Evolutionary conservation across 2,888 invertebrate genomes (phyloP).

Genomic region (Neria commutata): DNA sequence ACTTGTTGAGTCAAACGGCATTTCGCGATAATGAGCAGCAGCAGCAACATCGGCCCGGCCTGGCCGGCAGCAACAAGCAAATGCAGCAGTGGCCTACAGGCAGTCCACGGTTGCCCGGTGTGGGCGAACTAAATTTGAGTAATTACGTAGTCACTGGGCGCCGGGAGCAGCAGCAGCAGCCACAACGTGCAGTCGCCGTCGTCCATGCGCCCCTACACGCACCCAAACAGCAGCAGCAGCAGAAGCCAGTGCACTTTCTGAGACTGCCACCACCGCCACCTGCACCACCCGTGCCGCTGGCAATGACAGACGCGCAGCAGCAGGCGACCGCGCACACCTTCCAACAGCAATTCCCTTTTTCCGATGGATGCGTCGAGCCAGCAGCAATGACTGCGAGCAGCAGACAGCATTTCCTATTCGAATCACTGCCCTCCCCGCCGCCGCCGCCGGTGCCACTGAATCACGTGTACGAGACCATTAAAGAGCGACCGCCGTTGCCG

Average conservation of each 20-base stretch:
- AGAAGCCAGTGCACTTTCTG: conserved; percentile 36
- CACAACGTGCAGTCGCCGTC: conserved; percentile 2
- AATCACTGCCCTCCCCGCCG: conserved; percentile 25
- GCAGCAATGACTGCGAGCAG: conserved; percentile 29
- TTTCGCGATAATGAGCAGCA: conserved; percentile 35
- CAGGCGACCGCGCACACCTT: conserved; percentile 21
- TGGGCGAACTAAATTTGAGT: not conserved
- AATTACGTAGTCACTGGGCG: not conserved
- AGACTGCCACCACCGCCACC: conserved; percentile 37
- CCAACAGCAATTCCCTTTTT: conserved; percentile 34
- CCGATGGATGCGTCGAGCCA: conserved; percentile 42
- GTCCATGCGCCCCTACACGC: conserved; percentile 23
- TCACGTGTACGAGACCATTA: conserved; percentile 48
- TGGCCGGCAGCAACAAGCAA: not conserved
- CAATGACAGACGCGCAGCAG: not conserved
- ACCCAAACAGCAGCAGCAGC: conserved; percentile 19
- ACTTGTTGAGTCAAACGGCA: conserved; percentile 54
- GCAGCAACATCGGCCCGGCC: not conserved
- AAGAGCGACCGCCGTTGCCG: conserved; percentile 37
- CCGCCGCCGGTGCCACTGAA: conserved; percentile 35
- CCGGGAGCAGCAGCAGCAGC: conserved; percentile 5
- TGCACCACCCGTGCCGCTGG: conserved; percentile 27
- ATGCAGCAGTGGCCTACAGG: too few relatives aligned
- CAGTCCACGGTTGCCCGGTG: not conserved
- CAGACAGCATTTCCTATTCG: conserved; percentile 36